A percentile compares a stretch with the other conserved stretches of the same genome.
Conservation (phyloP, 2,797 vertebrate species). For the Sebastes iracundus region DNA sequence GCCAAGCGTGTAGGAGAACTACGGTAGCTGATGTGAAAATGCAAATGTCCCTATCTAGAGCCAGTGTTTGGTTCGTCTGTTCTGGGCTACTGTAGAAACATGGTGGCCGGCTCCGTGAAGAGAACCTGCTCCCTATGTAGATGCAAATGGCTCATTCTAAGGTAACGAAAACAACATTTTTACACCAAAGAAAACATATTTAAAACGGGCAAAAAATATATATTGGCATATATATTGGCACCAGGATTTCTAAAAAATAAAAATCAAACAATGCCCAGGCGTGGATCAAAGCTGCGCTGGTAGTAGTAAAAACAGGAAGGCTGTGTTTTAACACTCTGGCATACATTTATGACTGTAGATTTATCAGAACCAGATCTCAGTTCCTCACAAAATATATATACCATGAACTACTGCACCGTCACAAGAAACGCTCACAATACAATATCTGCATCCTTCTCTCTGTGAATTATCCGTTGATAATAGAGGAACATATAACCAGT, state of each 20-base stretch:
- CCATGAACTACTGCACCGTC: neutral
- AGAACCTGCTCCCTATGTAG: no score
- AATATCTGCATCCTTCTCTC: neutral
- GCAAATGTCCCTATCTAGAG: no score
- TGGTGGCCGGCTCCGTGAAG: no score
- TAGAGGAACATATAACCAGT: neutral
- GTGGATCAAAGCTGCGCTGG: neutral
- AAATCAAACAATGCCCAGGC: neutral
- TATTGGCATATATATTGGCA: neutral
- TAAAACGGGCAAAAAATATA: no score
- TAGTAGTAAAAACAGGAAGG: neutral
- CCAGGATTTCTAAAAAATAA: neutral
- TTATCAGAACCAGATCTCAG: neutral
- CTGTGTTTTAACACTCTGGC: neutral
- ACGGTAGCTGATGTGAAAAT: no score
- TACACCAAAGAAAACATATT: no score
- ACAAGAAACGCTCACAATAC: neutral
- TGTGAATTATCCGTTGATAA: neutral
- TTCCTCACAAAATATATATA: neutral
- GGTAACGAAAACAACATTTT: no score
- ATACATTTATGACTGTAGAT: neutral
- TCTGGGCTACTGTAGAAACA: no score
- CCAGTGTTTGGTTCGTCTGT: no score
- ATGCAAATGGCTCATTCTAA: no score
- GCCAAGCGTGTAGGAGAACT: no score